Evolutionary conservation across 2,113 vertebrate species (phyloP).

Genomic region (Tor tambroides): DNA sequence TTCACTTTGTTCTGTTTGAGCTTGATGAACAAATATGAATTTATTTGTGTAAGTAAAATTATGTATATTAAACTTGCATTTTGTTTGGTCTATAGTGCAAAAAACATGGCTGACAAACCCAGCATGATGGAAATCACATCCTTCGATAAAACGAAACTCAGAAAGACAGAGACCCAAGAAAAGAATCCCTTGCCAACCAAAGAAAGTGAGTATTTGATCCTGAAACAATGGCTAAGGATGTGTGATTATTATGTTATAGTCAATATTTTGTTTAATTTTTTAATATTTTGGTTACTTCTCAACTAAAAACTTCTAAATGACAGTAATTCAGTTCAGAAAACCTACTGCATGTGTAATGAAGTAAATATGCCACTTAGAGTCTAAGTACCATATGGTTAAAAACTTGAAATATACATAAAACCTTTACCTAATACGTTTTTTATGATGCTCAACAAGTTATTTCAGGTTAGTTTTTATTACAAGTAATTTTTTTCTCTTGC

Average conservation of each 20-base stretch:
- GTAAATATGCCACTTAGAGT: neutral
- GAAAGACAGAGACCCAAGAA: slow-evolving; percentile 77
- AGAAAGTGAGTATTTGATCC: slow-evolving; percentile 70
- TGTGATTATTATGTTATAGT: too few species aligned
- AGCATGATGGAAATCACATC: slow-evolving; percentile 75
- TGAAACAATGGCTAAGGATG: neutral
- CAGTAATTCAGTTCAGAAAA: neutral
- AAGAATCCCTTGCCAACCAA: slow-evolving; percentile 80
- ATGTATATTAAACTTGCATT: neutral
- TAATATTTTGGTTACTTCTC: neutral
- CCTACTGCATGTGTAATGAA: neutral
- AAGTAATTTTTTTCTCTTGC: neutral
- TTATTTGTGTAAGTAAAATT: neutral
- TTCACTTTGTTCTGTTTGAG: neutral
- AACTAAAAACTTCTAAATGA: neutral
- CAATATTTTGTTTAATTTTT: neutral
- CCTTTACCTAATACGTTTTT: too few species aligned
- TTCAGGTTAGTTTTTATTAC: too few species aligned
- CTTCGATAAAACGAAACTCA: slow-evolving; percentile 79
- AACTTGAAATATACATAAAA: too few species aligned
- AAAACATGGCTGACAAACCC: slow-evolving; percentile 77
- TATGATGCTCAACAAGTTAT: neutral
- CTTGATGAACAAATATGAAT: neutral
- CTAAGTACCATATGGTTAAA: neutral
- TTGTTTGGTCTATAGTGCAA: neutral